Conservation (phyloP, 2,113 vertebrate species). For the Catharus minimus region DNA sequence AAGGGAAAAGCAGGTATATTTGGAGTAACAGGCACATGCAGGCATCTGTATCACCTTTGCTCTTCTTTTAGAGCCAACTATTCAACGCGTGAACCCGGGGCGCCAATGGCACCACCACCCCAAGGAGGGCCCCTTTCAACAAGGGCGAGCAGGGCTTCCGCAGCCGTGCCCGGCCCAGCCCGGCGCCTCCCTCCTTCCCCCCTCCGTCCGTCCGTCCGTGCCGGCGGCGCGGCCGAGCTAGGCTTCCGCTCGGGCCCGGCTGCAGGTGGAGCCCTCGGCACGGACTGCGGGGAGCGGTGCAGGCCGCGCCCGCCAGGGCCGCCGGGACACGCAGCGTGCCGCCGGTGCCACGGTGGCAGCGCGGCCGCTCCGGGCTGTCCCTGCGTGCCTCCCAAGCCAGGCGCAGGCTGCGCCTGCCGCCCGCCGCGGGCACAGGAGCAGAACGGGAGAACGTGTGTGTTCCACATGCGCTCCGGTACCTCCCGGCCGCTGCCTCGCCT, state of each 20-base stretch:
- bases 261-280: neutral
- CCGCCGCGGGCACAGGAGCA: fast-evolving
- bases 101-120: fast-evolving
- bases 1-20: fast-evolving
- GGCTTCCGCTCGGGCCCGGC: neutral
- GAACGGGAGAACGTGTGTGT: fast-evolving
- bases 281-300: neutral
- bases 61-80: fast-evolving
- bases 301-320: neutral
- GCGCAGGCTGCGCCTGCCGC: neutral
- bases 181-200: too few relatives aligned
- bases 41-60: fast-evolving
- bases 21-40: neutral
- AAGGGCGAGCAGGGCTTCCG: neutral
- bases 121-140: too few relatives aligned
- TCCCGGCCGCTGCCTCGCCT: fast-evolving
- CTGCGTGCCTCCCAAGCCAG: neutral
- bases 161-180: neutral
- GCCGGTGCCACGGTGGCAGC: neutral
- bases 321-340: neutral
- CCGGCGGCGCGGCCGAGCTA: neutral
- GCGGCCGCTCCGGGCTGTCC: neutral
- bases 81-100: fast-evolving
- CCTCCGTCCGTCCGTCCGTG: too few relatives aligned
- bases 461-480: fast-evolving